Conservation (phyloP, 2,888 invertebrate genomes). For the Melinaea menophilus region DNA sequence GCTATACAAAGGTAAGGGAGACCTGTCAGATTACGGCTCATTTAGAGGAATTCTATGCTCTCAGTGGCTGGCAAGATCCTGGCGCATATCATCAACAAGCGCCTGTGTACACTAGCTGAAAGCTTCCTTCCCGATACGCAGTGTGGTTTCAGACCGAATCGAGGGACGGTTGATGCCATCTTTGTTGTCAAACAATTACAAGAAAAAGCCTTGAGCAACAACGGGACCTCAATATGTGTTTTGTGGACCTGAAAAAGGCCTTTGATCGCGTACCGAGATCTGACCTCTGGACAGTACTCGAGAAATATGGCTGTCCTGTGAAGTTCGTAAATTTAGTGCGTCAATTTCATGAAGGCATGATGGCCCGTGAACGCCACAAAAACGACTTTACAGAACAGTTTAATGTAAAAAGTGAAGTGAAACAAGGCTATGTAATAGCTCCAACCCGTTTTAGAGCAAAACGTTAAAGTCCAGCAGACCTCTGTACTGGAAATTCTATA, state of each 20-base stretch:
- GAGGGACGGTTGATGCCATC: constrained; percentile 29
- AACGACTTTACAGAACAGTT: constrained; percentile 13
- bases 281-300: constrained; percentile 8
- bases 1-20: constrained; percentile 10
- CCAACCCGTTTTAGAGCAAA: constrained; percentile 18
- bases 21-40: background rate
- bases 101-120: constrained; percentile 11
- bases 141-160: constrained; percentile 24
- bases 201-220: constrained; percentile 23
- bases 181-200: constrained; percentile 21
- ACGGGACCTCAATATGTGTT: background rate
- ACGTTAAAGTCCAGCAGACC: background rate
- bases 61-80: constrained; percentile 7
- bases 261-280: background rate
- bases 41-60: constrained; percentile 7
- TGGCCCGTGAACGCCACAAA: constrained; percentile 18
- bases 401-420: constrained; percentile 13
- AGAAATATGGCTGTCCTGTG: constrained; percentile 10
- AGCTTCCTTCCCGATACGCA: constrained; percentile 24
- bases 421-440: constrained; percentile 24
- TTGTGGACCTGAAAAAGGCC: no score
- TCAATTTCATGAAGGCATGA: constrained; percentile 4
- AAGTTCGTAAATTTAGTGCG: no score
- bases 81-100: no score
- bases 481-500: constrained; percentile 8